Percentiles rank a stretch among this genome's conserved stretches.
These are phyloP conservation scores for Lobophora halterata DNA, from an alignment of 2,888 invertebrate genomes.

Conservation along the genomic window DNA sequence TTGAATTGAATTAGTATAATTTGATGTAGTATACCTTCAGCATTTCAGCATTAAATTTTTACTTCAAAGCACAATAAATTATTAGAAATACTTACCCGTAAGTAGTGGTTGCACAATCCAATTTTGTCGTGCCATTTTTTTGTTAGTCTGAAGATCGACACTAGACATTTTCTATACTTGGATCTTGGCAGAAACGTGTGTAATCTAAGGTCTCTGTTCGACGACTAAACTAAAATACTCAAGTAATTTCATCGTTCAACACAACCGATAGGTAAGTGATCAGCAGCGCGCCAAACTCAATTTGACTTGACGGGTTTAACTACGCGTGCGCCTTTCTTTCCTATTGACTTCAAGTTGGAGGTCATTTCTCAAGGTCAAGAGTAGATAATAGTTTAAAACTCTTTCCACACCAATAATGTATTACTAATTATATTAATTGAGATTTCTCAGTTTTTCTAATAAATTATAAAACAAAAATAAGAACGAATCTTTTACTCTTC, in stretches of 20 bases:
- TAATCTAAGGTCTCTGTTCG: slow-evolving; percentile 54
- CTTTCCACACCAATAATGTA: no score
- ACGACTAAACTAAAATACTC: slow-evolving; percentile 71
- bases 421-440: no score
- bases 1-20: no score
- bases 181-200: slow-evolving; percentile 48
- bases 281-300: slow-evolving; percentile 75
- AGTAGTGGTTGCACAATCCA: slow-evolving; percentile 94
- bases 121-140: slow-evolving; percentile 84
- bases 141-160: slow-evolving; percentile 50
- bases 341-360: slow-evolving; percentile 56
- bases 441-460: no score
- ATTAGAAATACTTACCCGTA: slow-evolving; percentile 84
- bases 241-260: slow-evolving; percentile 59
- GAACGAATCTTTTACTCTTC: no score
- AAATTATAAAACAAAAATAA: no score
- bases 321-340: slow-evolving; percentile 65
- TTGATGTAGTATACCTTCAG: no score
- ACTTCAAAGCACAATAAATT: slow-evolving; percentile 1
- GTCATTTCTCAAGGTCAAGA: slow-evolving; percentile 61
- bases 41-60: no score
- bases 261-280: slow-evolving; percentile 34
- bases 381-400: slow-evolving; percentile 3
- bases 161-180: slow-evolving; percentile 62
- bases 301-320: slow-evolving; percentile 30